Evolutionary conservation across 2,113 vertebrate genomes (phyloP), one percentile per base, ranked within the genome.

Genomic region (Onychostoma macrolepis): DNA sequence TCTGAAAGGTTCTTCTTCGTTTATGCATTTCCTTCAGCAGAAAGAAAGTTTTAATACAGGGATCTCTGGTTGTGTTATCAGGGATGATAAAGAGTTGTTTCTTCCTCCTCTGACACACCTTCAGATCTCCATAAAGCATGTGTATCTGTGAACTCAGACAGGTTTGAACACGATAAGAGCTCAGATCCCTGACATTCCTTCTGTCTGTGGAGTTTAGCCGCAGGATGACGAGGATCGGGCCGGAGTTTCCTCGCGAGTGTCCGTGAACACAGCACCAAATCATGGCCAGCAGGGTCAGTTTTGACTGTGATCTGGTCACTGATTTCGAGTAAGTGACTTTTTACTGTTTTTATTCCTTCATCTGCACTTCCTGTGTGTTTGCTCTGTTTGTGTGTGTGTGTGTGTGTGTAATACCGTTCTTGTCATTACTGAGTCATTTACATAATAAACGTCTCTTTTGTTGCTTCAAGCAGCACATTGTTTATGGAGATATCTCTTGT

Each of bases 161-260:
- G 69, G 86, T 67, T 45, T 8, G 17, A 15, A 87, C 87, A 85
- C 19, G 82, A 48, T 11, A 69, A 30, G n/a, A 61, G 53, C 21
- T 74, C 36, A 0, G 6, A 17, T 78, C 45, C 4, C 72, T 48
- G 13, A 28, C 24, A 72, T 45, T 72, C 9, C 69, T 26, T 28
- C 24, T 74, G 15, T 61, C 24, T 61, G 10, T 72, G 84, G 74
- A 75, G 63, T 89, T 94, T 94, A 93, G 83, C 86, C 84, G 83
- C 63, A 88, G 87, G 82, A 89, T 71, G 80, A 50, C 7, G 58
- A 6, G 80, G n/a, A 61, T 58, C 50, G 7, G 6, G n/a, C 33
- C 0, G 9, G 30, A 80, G 50, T 8, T 45, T 82, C 65, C 4
- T 82, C 38, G 2, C 3, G 63, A 0, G 38, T 0, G 79, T 43